Percentiles rank a stretch among this genome's conserved stretches.
These are phyloP conservation scores for Eristalis arbustorum DNA, from an alignment of 2,888 invertebrate species.

Conservation along the genomic window DNA sequence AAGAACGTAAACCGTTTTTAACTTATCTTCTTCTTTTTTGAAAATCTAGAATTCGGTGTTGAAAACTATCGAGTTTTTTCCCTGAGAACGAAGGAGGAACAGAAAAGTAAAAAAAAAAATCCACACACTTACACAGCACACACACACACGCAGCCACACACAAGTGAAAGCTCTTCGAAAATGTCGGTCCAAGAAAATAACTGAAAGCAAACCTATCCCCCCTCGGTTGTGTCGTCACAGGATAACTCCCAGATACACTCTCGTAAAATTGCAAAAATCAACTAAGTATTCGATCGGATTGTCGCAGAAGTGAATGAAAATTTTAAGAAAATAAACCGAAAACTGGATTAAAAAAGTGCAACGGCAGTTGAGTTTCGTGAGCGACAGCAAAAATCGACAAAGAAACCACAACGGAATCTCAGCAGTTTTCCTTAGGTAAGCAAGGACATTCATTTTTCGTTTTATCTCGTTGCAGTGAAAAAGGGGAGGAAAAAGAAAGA, in stretches of 20 bases:
- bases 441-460: slow-evolving; percentile 34
- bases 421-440: slow-evolving; percentile 58
- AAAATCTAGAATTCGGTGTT: slow-evolving; percentile 36
- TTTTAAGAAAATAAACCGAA: background rate
- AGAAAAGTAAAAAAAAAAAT: slow-evolving; percentile 16
- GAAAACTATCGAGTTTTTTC: slow-evolving; percentile 7
- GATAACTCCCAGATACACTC: slow-evolving; percentile 62
- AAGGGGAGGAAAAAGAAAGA: background rate
- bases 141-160: background rate
- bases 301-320: background rate
- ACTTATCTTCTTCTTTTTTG: slow-evolving; percentile 1
- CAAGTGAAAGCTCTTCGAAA: slow-evolving; percentile 26
- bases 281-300: background rate
- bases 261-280: slow-evolving; percentile 5
- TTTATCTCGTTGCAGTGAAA: background rate
- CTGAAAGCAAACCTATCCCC: slow-evolving; percentile 42
- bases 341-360: slow-evolving; percentile 28
- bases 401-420: slow-evolving; percentile 40
- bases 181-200: slow-evolving; percentile 68
- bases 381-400: slow-evolving; percentile 12
- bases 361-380: slow-evolving; percentile 12
- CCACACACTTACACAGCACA: background rate
- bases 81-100: slow-evolving; percentile 1
- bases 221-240: slow-evolving; percentile 50
- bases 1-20: background rate